These are phyloP conservation scores for Sphenodon punctatus DNA, from an alignment of 2,797 vertebrate species.

Conservation along the genomic window DNA sequence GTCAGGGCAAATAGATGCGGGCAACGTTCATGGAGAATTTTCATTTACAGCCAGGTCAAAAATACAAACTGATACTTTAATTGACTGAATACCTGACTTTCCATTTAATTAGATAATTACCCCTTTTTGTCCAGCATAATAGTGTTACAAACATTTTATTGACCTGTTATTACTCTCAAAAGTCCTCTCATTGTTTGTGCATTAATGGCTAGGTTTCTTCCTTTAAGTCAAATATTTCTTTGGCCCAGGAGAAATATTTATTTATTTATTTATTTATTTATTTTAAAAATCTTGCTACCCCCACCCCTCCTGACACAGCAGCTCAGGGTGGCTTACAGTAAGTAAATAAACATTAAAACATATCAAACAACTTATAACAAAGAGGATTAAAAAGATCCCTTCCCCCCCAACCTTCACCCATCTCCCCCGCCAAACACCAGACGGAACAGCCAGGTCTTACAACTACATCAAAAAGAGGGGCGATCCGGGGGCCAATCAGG, in stretches of 20 bases:
- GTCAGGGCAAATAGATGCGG: neutral
- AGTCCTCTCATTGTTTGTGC: slow-evolving; percentile 31
- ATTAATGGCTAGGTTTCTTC: slow-evolving; percentile 32
- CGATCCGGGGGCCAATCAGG: too few relatives aligned
- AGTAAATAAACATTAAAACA: too few relatives aligned
- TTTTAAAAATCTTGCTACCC: too few relatives aligned
- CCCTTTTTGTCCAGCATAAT: slow-evolving; percentile 52
- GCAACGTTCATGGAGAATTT: neutral
- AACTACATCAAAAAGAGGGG: too few relatives aligned
- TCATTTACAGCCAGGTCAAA: slow-evolving; percentile 35
- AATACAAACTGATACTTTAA: slow-evolving; percentile 41
- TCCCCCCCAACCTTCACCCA: too few relatives aligned
- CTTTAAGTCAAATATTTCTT: slow-evolving; percentile 42
- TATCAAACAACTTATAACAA: too few relatives aligned
- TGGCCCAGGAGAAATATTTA: slow-evolving; percentile 54
- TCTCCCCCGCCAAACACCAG: too few relatives aligned
- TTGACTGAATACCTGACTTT: slow-evolving; percentile 37
- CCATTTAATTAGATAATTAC: slow-evolving; percentile 54
- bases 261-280: too few relatives aligned
- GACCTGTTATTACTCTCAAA: slow-evolving; percentile 42
- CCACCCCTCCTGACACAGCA: too few relatives aligned
- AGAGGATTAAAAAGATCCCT: too few relatives aligned
- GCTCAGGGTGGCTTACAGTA: too few relatives aligned
- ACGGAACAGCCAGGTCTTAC: too few relatives aligned
- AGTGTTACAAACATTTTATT: slow-evolving; percentile 54